Conservation (phyloP, 2,113 vertebrate genomes). For the Paradoxurus hermaphroditus region DNA sequence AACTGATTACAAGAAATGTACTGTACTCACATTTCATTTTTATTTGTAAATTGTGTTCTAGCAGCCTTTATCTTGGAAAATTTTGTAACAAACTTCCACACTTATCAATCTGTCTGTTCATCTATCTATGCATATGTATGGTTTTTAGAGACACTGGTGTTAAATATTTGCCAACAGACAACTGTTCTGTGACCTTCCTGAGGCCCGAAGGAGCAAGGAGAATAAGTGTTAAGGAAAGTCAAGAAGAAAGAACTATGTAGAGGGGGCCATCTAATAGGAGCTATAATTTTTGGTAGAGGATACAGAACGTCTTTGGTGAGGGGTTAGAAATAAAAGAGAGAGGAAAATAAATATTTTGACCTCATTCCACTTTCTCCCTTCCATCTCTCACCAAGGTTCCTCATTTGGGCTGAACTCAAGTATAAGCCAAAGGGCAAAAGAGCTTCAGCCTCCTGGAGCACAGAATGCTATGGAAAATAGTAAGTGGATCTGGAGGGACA, state of each 20-base stretch:
- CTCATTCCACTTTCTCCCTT: background rate
- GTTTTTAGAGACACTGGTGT: background rate
- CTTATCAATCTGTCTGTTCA: background rate
- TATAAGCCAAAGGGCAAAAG: background rate
- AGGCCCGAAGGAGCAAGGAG: background rate
- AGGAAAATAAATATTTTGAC: background rate
- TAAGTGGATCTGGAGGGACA: background rate
- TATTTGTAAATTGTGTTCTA: background rate
- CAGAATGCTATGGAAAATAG: background rate
- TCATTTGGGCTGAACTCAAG: background rate
- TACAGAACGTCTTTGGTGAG: background rate
- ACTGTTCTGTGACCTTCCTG: background rate
- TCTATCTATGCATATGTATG: background rate
- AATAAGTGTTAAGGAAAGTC: background rate
- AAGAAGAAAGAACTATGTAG: background rate
- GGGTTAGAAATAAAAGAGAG: background rate
- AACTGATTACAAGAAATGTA: background rate
- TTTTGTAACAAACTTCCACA: background rate
- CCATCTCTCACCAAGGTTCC: background rate
- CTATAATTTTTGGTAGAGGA: background rate
- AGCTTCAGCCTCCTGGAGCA: background rate
- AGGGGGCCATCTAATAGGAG: background rate
- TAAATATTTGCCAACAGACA: background rate
- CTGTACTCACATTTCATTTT: background rate
- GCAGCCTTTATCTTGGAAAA: background rate